Percentiles rank a stretch among this genome's conserved stretches.
These are phyloP conservation scores for Pagrus major DNA, from an alignment of 2,113 vertebrate genomes.

Conservation along the genomic window DNA sequence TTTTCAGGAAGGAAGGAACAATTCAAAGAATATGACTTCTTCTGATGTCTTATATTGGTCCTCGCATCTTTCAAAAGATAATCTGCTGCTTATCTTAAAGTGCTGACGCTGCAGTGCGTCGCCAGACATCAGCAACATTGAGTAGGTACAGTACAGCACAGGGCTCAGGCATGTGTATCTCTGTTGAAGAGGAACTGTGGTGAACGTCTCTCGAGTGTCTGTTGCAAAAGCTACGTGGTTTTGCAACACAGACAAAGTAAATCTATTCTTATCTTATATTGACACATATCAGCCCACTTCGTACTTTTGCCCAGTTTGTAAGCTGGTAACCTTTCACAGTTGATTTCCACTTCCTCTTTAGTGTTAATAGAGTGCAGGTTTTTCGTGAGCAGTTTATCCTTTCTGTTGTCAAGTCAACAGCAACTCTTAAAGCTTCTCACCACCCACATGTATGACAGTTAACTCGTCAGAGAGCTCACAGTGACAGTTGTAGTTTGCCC, in stretches of 20 bases:
- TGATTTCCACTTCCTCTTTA: slow-evolving; percentile 46
- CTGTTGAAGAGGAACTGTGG: not conserved
- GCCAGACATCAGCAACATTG: not conserved
- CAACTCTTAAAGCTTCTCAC: not conserved
- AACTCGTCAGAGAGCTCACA: not conserved
- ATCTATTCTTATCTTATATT: not conserved
- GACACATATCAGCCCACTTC: not conserved
- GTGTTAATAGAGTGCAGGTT: not conserved
- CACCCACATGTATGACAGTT: not conserved
- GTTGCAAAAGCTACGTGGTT: slow-evolving; percentile 6
- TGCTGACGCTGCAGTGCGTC: rapidly evolving
- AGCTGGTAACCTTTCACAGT: not conserved
- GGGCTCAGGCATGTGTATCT: not conserved
- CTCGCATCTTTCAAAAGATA: not conserved
- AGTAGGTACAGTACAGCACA: not conserved
- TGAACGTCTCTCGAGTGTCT: not conserved
- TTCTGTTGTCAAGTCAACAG: not conserved
- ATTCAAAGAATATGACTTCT: not conserved
- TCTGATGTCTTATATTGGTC: not conserved
- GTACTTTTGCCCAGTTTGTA: not conserved
- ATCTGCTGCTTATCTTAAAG: not conserved
- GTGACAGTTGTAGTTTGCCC: not conserved
- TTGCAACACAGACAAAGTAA: not conserved
- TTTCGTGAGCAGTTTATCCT: slow-evolving; percentile 20
- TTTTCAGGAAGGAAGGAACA: not conserved